phyloP scores from a whole-genome alignment of 2,113 vertebrate species.

The Callipepla squamata region DNA sequence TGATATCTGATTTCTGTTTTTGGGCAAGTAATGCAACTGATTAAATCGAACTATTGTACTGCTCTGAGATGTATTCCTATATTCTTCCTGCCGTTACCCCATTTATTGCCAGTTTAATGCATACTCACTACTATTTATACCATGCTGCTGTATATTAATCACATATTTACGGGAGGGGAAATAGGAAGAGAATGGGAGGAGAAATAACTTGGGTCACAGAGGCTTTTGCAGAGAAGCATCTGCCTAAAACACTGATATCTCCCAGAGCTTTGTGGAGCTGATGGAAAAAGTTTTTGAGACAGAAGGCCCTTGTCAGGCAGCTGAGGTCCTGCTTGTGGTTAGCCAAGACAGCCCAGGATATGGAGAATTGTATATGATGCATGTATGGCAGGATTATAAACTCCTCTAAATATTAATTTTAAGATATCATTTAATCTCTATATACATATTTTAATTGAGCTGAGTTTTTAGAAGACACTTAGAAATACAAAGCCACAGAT shows the following conservation, averaged over 20 bases:
- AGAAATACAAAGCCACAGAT: background rate
- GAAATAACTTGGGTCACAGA: background rate
- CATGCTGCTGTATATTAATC: background rate
- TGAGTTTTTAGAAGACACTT: background rate
- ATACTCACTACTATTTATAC: background rate
- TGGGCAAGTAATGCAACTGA: background rate
- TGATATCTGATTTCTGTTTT: constrained; percentile 1
- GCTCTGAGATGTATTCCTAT: accelerated
- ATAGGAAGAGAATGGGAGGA: background rate
- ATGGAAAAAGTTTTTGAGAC: background rate
- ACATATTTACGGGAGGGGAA: accelerated
- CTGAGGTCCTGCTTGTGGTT: background rate
- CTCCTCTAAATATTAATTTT: background rate
- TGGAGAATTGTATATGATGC: background rate
- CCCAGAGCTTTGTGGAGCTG: background rate
- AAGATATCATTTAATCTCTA: background rate
- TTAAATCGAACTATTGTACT: background rate
- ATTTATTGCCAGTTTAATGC: background rate
- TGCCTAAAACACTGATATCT: background rate
- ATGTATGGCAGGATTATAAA: background rate
- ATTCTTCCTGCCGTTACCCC: background rate
- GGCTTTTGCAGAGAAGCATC: background rate
- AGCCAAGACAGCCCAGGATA: accelerated
- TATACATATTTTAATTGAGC: background rate
- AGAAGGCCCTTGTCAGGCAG: background rate